Evolutionary conservation across 2,888 invertebrate genomes (phyloP).

Genomic region (Escarpia spicata): DNA sequence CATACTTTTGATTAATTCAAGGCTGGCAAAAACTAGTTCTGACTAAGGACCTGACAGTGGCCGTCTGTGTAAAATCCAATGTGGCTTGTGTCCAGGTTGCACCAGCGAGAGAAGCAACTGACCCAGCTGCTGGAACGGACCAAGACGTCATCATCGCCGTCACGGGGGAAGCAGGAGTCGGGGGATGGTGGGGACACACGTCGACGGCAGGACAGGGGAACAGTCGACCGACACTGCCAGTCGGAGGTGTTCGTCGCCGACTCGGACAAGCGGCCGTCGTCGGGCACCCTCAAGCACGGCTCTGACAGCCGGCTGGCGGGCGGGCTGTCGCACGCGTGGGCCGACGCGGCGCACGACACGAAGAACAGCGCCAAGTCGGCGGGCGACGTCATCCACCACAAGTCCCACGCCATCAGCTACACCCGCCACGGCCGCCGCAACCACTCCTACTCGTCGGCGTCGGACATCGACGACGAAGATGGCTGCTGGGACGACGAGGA

Average conservation of each 20-base stretch:
- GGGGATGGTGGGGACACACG: neutral
- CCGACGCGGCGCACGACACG: neutral
- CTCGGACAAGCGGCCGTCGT: neutral
- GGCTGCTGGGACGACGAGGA: neutral
- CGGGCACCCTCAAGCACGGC: neutral
- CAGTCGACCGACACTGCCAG: neutral
- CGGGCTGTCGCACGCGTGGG: neutral
- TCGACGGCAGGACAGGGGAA: neutral
- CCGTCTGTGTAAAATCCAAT: no score
- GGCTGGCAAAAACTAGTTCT: no score
- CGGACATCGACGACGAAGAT: neutral
- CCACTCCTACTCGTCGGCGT: neutral
- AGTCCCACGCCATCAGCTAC: neutral
- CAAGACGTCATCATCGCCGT: neutral
- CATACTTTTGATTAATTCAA: no score
- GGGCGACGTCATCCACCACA: neutral
- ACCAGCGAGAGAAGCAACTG: neutral
- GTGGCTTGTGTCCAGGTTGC: neutral
- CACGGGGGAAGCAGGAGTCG: neutral
- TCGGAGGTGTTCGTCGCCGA: neutral
- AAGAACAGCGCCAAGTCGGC: neutral
- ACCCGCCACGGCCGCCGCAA: neutral
- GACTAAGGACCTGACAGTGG: no score
- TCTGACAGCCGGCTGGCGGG: neutral
- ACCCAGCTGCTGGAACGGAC: neutral